phyloP scores from a whole-genome alignment of 2,797 vertebrate genomes.

The Phrynocephalus vlangalii region DNA sequence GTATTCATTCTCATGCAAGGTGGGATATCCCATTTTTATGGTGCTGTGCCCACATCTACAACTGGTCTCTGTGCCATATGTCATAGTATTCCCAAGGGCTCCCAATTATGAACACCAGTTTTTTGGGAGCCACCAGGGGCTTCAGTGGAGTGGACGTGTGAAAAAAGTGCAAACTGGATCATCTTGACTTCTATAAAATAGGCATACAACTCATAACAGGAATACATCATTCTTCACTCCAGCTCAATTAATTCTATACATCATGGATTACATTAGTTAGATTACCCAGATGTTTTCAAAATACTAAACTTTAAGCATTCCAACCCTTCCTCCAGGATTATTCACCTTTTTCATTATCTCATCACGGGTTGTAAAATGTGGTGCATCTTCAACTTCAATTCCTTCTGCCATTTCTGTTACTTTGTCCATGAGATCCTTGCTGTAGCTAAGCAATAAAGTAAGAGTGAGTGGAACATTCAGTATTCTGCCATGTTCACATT shows the following conservation, averaged over 20 bases:
- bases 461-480: constrained; percentile 19
- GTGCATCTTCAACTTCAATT: constrained; percentile 86
- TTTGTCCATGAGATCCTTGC: constrained; percentile 83
- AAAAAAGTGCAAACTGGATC: no score
- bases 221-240: not conserved
- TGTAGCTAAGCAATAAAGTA: constrained; percentile 80
- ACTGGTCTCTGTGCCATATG: no score
- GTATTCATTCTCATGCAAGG: not conserved
- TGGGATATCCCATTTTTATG: not conserved
- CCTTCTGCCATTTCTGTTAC: constrained; percentile 89
- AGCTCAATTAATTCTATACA: not conserved
- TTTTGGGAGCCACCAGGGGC: not conserved
- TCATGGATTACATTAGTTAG: not conserved
- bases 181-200: not conserved
- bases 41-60: not conserved
- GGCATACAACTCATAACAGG: not conserved
- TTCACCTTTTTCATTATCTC: constrained; percentile 86
- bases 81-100: not conserved
- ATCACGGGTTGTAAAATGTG: constrained; percentile 89
- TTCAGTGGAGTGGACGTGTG: not conserved
- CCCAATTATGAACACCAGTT: not conserved
- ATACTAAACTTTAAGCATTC: not conserved
- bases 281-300: not conserved
- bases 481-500: not conserved
- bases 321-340: not conserved